Conservation (phyloP, 92 coral and sea anemone genomes). For the Paragorgia papillata region DNA sequence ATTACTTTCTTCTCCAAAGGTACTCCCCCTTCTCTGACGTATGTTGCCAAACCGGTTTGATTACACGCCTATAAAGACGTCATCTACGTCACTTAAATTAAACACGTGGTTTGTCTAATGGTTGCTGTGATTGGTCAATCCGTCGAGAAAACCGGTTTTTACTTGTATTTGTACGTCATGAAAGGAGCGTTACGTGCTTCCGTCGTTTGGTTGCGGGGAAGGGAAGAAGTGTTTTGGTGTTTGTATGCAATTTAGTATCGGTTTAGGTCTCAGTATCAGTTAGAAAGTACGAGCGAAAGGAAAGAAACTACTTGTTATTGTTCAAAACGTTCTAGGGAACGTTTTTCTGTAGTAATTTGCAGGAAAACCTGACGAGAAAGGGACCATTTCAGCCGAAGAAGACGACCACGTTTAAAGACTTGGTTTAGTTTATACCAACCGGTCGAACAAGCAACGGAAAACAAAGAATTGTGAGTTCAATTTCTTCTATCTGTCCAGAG, state of each 20-base stretch:
- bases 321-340: not conserved
- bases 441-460: not conserved
- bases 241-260: too few species aligned
- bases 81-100: conserved; percentile 34
- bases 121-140: conserved; percentile 22
- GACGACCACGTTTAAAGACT: not conserved
- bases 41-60: not conserved
- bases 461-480: not conserved
- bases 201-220: not conserved
- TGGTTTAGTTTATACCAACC: too few species aligned
- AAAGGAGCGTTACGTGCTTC: conserved; percentile 6
- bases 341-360: not conserved
- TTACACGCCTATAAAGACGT: not conserved
- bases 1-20: too few species aligned
- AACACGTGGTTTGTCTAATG: not conserved
- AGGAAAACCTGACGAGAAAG: not conserved
- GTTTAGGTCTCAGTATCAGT: not conserved
- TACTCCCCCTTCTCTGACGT: too few species aligned
- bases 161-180: conserved; percentile 6
- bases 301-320: not conserved
- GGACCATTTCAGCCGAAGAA: not conserved
- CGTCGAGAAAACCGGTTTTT: conserved; percentile 17
- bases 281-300: not conserved
- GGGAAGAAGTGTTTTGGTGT: not conserved
- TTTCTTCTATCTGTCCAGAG: not conserved